A percentile compares a stretch with the other conserved stretches of the same genome.
Evolutionary conservation across 2,797 vertebrate species (phyloP).

Genomic region (Phrynocephalus forsythii): DNA sequence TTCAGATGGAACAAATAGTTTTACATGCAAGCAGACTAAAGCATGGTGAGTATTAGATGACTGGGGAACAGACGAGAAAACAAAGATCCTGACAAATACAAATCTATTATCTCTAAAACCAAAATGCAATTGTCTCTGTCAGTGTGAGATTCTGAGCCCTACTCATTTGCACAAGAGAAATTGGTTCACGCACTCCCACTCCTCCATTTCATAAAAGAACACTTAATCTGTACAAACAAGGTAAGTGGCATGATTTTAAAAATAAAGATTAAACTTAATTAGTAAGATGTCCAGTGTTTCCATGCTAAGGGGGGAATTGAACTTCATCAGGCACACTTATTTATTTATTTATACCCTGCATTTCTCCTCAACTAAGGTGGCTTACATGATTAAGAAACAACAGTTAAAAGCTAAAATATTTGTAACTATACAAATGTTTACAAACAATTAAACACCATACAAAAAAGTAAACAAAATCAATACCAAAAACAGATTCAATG

Average conservation of each 20-base stretch:
- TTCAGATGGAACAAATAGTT: constrained; percentile 59
- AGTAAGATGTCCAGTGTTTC: constrained; percentile 67
- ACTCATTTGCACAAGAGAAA: constrained; percentile 65
- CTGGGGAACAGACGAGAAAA: constrained; percentile 22
- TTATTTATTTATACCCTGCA: no score
- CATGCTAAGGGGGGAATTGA: no score
- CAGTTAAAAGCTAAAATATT: no score
- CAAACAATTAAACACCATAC: no score
- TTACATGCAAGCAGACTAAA: constrained; percentile 62
- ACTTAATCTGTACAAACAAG: constrained; percentile 67
- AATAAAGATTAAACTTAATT: constrained; percentile 62
- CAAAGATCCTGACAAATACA: constrained; percentile 50
- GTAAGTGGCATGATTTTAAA: constrained; percentile 60
- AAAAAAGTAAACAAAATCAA: no score
- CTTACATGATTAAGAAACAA: no score
- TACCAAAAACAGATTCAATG: no score
- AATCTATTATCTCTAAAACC: constrained; percentile 71
- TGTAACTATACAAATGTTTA: no score
- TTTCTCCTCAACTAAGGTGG: no score
- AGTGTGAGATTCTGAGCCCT: constrained; percentile 64
- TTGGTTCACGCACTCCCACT: constrained; percentile 61
- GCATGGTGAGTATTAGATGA: constrained; percentile 57
- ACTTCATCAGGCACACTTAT: not conserved
- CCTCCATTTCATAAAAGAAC: constrained; percentile 65
- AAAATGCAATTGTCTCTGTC: constrained; percentile 68